Evolutionary conservation across 2,113 vertebrate species (phyloP).

Genomic region (Chinchilla lanigera): DNA sequence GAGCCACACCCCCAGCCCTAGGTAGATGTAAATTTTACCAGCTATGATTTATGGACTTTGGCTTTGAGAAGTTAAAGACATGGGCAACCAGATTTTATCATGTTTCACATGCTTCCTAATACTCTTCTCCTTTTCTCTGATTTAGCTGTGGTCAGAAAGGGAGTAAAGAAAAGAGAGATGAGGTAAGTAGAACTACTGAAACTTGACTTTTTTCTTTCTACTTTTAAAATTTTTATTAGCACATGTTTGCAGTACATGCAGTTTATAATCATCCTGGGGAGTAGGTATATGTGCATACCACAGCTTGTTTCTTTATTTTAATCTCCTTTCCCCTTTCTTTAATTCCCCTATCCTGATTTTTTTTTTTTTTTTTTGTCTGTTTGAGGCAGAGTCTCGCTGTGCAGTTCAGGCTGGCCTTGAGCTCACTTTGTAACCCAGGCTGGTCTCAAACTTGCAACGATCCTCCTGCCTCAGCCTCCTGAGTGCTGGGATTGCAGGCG

Average conservation of each 20-base stretch:
- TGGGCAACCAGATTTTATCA: slow-evolving; percentile 21
- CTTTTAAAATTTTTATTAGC: neutral
- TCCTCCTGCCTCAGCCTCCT: too few species aligned
- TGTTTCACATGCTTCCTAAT: slow-evolving; percentile 61
- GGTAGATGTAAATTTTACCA: neutral
- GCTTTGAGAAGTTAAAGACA: slow-evolving; percentile 35
- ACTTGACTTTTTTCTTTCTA: neutral
- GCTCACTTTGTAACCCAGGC: too few species aligned
- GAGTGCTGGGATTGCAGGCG: too few species aligned
- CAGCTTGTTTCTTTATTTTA: neutral
- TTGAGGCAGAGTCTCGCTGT: too few species aligned
- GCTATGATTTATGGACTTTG: neutral
- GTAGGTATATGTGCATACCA: neutral
- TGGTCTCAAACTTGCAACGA: too few species aligned
- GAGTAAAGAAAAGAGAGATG: neutral
- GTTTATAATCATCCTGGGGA: neutral
- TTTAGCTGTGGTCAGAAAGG: slow-evolving; percentile 79
- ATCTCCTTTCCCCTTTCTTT: neutral
- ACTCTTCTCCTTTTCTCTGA: slow-evolving; percentile 41
- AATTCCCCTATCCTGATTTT: neutral
- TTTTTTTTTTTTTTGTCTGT: too few species aligned
- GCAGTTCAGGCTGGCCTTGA: too few species aligned
- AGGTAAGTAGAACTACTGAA: slow-evolving; percentile 77
- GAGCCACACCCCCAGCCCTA: neutral
- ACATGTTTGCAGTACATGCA: neutral